Percentiles rank a stretch among this genome's conserved stretches.
Evolutionary conservation across 2,113 vertebrate genomes (phyloP).

Genomic region (Thamnaconus septentrionalis): DNA sequence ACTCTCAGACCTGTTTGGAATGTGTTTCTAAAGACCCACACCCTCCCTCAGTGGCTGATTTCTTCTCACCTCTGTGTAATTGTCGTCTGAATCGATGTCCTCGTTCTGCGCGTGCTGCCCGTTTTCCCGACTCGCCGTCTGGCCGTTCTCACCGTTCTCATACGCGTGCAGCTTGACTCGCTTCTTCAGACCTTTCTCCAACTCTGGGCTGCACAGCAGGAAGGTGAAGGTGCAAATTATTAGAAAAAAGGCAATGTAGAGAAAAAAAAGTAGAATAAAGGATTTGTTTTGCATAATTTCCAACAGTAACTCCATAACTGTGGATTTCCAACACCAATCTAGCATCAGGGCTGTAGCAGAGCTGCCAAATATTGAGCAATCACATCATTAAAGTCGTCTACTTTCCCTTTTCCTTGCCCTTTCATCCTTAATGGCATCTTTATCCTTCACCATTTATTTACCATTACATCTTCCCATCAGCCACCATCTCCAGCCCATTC

Average conservation of each 20-base stretch:
- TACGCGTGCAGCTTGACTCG: slow-evolving; percentile 83
- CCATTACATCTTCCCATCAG: slow-evolving; percentile 4
- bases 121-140: slow-evolving; percentile 71
- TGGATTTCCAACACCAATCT: no score
- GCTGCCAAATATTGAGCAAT: no score
- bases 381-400: no score
- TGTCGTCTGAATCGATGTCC: slow-evolving; percentile 83
- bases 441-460: slow-evolving; percentile 23
- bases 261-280: background rate
- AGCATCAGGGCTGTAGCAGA: no score
- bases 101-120: slow-evolving; percentile 80
- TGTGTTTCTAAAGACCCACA: background rate
- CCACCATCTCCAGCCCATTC: slow-evolving; percentile 46
- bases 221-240: no score
- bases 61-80: slow-evolving; percentile 77
- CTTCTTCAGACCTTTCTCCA: slow-evolving; percentile 88
- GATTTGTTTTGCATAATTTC: no score
- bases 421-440: slow-evolving; percentile 32
- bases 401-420: background rate
- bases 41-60: background rate
- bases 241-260: no score
- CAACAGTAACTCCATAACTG: no score
- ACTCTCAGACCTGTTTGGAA: background rate
- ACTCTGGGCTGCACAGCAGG: slow-evolving; percentile 80
- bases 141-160: slow-evolving; percentile 81